phyloP scores from a whole-genome alignment of 2,888 invertebrate genomes.

The Subacronicta megacephala region DNA sequence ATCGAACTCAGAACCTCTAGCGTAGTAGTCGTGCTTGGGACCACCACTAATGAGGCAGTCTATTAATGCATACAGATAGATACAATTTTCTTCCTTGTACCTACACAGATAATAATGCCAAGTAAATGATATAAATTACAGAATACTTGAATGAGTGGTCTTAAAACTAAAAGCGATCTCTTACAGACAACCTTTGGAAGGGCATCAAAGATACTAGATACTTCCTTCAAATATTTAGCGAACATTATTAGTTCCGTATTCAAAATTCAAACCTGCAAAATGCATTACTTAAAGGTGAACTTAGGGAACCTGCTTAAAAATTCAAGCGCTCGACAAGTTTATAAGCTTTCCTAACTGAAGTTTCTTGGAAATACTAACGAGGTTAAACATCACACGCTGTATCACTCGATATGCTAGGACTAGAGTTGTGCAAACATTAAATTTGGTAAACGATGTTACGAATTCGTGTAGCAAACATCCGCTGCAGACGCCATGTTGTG shows the following conservation, averaged over 20 bases:
- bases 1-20: too few relatives aligned
- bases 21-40: too few relatives aligned
- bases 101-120: too few relatives aligned
- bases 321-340: constrained; percentile 1
- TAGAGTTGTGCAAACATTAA: constrained; percentile 23
- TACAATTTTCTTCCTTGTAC: too few relatives aligned
- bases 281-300: constrained; percentile 7
- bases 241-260: background rate
- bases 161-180: too few relatives aligned
- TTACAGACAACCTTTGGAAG: too few relatives aligned
- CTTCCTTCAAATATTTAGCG: too few relatives aligned
- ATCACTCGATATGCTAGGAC: constrained; percentile 3
- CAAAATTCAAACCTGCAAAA: constrained; percentile 3
- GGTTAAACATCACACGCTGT: constrained; percentile 10
- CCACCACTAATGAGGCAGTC: too few relatives aligned
- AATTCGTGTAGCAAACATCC: constrained; percentile 10
- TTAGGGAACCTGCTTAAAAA: constrained; percentile 5
- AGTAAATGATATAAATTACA: too few relatives aligned
- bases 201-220: too few relatives aligned
- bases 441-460: constrained; percentile 27
- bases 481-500: constrained; percentile 5
- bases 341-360: constrained; percentile 6
- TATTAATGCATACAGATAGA: too few relatives aligned
- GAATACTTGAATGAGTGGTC: too few relatives aligned
- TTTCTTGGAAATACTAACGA: constrained; percentile 16